Conservation (phyloP, 2,888 invertebrate species). For the Drosophila hawaiiensis region DNA sequence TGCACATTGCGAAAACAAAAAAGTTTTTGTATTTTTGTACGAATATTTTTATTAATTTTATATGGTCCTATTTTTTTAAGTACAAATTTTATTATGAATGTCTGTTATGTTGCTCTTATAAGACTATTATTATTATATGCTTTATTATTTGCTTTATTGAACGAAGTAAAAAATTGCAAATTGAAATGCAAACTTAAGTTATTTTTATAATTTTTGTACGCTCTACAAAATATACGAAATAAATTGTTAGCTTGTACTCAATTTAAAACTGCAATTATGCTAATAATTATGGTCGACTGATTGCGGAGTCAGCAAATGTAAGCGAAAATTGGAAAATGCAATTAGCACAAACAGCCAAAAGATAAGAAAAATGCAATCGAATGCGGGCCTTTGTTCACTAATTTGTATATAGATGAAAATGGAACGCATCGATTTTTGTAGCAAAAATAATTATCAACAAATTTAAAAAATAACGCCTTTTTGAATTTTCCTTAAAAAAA, state of each 20-base stretch:
- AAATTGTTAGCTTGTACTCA: too few relatives aligned
- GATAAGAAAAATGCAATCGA: conserved; percentile 23
- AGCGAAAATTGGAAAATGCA: conserved; percentile 18
- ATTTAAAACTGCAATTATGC: background rate
- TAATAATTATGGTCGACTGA: background rate
- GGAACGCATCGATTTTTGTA: background rate
- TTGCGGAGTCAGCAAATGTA: background rate
- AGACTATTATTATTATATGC: background rate
- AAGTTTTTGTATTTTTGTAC: background rate
- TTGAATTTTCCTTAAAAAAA: background rate
- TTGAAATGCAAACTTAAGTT: background rate
- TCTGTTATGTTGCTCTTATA: background rate
- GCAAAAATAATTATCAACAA: background rate
- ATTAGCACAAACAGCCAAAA: conserved; percentile 1
- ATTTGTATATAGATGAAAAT: background rate
- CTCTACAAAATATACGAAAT: too few relatives aligned
- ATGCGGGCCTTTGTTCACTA: background rate
- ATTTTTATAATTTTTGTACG: background rate
- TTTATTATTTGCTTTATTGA: background rate
- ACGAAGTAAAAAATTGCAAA: background rate
- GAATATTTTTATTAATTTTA: conserved; percentile 15
- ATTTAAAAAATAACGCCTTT: background rate
- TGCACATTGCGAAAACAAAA: background rate
- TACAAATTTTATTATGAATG: background rate
- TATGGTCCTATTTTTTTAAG: background rate